Evolutionary conservation across 2,113 vertebrate genomes (phyloP).

Genomic region (Girardinichthys multiradiatus): DNA sequence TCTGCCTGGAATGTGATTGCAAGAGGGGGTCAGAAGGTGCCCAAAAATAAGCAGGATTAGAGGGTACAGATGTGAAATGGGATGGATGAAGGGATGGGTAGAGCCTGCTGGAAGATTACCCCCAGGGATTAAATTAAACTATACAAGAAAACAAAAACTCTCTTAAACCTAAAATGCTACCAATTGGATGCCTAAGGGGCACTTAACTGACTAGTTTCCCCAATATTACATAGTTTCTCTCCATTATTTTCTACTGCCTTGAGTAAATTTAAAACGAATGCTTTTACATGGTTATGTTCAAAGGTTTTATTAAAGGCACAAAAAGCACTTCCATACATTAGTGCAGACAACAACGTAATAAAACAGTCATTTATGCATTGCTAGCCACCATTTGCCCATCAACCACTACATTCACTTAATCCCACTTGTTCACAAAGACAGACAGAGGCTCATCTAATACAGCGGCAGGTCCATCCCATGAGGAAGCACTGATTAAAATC

Average conservation of each 20-base stretch:
- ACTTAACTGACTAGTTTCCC: constrained; percentile 14
- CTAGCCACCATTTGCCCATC: constrained; percentile 25
- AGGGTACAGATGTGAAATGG: constrained; percentile 55
- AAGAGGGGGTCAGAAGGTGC: constrained; percentile 27
- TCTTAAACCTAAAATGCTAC: constrained; percentile 18
- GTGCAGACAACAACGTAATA: neutral
- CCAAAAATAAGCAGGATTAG: constrained; percentile 63
- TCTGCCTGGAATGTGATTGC: constrained; percentile 31
- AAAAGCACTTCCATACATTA: constrained; percentile 29
- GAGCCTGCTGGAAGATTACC: constrained; percentile 56
- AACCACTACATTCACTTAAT: constrained; percentile 57
- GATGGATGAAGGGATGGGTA: constrained; percentile 58
- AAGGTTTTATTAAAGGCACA: constrained; percentile 20
- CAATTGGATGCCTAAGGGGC: constrained; percentile 24
- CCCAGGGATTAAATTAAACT: constrained; percentile 65
- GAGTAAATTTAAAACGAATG: neutral
- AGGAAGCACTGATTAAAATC: constrained; percentile 66
- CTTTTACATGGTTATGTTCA: constrained; percentile 2
- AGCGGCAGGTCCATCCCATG: constrained; percentile 24
- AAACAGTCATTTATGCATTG: constrained; percentile 38
- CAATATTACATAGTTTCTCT: neutral
- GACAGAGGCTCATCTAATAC: constrained; percentile 41
- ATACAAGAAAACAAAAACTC: constrained; percentile 34
- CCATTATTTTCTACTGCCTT: neutral
- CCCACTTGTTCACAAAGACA: constrained; percentile 47